A percentile compares a stretch with the other conserved stretches of the same genome.
Conservation (phyloP, 2,113 vertebrate species). For the Machaerirhynchus nigripectus region DNA sequence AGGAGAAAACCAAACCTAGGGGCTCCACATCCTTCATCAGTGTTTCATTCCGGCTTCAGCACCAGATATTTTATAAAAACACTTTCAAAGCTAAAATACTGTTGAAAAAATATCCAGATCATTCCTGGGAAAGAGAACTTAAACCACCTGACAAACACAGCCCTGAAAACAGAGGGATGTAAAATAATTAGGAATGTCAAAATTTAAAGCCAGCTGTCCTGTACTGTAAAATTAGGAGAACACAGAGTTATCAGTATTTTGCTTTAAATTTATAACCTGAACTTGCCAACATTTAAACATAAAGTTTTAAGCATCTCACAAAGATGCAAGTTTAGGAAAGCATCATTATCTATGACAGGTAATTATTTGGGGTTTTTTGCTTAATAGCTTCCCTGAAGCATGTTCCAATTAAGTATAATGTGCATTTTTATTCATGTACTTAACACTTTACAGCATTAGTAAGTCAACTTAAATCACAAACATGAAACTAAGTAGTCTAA, state of each 20-base stretch:
- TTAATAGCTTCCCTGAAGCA: conserved; percentile 8
- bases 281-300: not conserved
- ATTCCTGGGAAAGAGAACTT: not conserved
- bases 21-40: not conserved
- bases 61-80: not conserved
- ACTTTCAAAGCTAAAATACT: not conserved
- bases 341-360: not conserved
- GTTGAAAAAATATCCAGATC: not conserved
- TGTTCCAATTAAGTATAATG: not conserved
- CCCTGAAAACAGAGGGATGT: not conserved
- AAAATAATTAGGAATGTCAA: not conserved
- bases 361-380: not conserved
- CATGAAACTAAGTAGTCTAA: not conserved
- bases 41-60: not conserved
- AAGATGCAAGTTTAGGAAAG: not conserved
- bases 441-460: not conserved
- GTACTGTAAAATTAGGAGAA: not conserved
- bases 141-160: not conserved
- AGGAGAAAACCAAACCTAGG: not conserved
- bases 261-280: not conserved
- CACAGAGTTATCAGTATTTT: not conserved
- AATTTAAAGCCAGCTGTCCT: not conserved
- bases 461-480: not conserved
- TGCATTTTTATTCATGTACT: not conserved
- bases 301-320: not conserved